Evolutionary conservation across 2,797 vertebrate genomes (phyloP), one percentile per base, ranked within the genome.

Genomic region (Aythya fuligula): DNA sequence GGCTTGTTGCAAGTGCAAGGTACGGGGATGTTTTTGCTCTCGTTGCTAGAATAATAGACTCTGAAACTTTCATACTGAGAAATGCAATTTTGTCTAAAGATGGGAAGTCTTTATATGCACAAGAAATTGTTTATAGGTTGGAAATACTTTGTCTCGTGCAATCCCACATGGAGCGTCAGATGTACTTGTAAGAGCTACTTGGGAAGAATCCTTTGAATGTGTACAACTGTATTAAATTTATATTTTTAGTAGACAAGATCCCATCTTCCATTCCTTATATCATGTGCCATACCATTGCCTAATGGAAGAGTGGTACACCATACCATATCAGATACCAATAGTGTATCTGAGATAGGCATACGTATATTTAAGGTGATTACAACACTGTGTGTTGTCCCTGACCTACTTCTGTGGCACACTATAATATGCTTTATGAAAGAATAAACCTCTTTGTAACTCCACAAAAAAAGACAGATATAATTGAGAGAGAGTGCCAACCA

Each of bases 361-460:
- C 65, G 70, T 92, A 39, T 47, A 51, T 87, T 90, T 87, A 58
- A 41, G 66, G 62, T 19, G 70, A 39, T 96, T 94, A 41, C 93
- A 81, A 95, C 95, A 94, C 73, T 47, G 16, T n/a, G 0, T 85
- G 43, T 66, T 79, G 43, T 79, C 89, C 1, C 45, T 89, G 91
- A 87, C 95, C 89, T 89, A 79, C 64, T 91, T 96, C n/a, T 25
- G 38, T 38, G 60, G 51, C 85, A 67, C 32, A 1, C 49, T 51
- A 0, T 25, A 41, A 22, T n/a, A 10, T 39, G 13, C 69, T 51
- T 75, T 39, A 47, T 41, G 72, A 66, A 53, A 76, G 38, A 20
- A 51, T 4, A 32, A 30, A 51, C 54, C 72, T 13, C 19, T 39
- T 64, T 49, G 54, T 51, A 32, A 49, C 19, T 49, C 60, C 56